These are phyloP conservation scores for Hirtodrosophila alboralis DNA, from an alignment of 2,888 invertebrate genomes.

Conservation along the genomic window DNA sequence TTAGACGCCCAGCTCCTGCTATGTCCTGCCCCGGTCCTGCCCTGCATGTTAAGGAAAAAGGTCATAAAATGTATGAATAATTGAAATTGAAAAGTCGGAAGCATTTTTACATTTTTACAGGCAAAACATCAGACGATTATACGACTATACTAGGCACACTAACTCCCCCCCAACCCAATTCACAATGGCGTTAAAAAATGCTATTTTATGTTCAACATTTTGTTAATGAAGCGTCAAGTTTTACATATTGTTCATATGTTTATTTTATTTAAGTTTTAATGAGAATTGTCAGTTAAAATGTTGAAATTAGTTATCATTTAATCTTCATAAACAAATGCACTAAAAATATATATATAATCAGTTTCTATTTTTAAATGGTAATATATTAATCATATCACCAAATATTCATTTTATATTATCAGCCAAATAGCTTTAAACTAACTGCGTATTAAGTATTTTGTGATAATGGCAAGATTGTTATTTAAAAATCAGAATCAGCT, in stretches of 20 bases:
- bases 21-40: no score
- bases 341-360: no score
- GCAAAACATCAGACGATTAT: neutral
- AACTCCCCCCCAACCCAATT: constrained; percentile 17
- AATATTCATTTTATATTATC: no score
- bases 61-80: constrained; percentile 81
- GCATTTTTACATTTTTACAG: constrained; percentile 66
- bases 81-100: constrained; percentile 83
- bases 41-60: constrained; percentile 72
- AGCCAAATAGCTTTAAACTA: no score
- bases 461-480: no score
- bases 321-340: no score
- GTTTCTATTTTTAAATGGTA: no score
- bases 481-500: no score
- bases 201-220: constrained; percentile 71
- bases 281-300: constrained; percentile 31
- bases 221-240: constrained; percentile 64
- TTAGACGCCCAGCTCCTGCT: constrained; percentile 48
- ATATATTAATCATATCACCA: no score
- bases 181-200: constrained; percentile 74
- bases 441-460: no score
- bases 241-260: constrained; percentile 17
- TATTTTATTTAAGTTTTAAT: constrained; percentile 13
- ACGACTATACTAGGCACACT: neutral
- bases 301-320: neutral